phyloP scores from a whole-genome alignment of 2,797 vertebrate species.

The Manis javanica region DNA sequence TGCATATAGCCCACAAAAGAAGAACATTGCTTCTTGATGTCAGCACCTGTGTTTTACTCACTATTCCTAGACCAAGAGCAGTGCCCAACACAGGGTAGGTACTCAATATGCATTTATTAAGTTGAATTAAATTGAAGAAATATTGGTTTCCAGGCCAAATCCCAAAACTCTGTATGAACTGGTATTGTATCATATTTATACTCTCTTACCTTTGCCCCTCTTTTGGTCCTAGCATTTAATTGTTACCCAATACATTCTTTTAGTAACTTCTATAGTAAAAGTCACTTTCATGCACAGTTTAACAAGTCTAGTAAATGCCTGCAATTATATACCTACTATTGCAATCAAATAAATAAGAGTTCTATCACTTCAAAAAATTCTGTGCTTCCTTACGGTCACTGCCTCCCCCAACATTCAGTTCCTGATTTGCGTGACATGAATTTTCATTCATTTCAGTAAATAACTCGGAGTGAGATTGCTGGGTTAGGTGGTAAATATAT shows the following conservation, averaged over 20 bases:
- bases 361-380: not conserved
- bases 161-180: not conserved
- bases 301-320: not conserved
- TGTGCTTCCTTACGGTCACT: not conserved
- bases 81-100: not conserved
- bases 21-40: not conserved
- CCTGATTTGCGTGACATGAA: not conserved
- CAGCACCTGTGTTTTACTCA: not conserved
- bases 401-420: not conserved
- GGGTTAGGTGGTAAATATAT: not conserved
- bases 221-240: not conserved
- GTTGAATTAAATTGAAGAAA: not conserved
- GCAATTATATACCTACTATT: not conserved
- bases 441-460: not conserved
- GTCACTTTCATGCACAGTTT: not conserved
- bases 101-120: not conserved
- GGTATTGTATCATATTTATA: not conserved
- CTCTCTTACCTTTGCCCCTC: not conserved
- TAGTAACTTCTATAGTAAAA: not conserved
- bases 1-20: not conserved
- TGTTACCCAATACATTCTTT: not conserved
- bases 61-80: not conserved
- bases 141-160: not conserved
- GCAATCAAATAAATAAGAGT: not conserved
- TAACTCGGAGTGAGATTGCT: not conserved